A percentile compares a stretch with the other conserved stretches of the same genome.
Evolutionary conservation across 2,888 invertebrate genomes (phyloP).

Genomic region (Mythimna pallens): DNA sequence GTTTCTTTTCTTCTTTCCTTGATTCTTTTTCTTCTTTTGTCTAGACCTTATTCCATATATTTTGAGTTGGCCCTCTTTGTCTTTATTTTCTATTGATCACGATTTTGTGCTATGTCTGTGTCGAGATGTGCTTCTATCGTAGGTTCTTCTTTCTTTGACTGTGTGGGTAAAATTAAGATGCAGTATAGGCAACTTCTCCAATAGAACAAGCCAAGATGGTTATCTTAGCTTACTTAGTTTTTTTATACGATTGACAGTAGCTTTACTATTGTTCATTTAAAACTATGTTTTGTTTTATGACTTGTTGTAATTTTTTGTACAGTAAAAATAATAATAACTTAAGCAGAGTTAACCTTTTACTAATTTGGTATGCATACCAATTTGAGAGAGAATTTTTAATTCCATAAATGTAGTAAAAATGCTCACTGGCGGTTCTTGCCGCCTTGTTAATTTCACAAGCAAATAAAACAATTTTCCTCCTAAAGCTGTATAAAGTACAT

Average conservation of each 20-base stretch:
- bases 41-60: too few species aligned
- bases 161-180: slow-evolving; percentile 6
- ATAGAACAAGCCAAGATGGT: not conserved
- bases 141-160: not conserved
- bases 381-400: too few species aligned
- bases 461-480: not conserved
- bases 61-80: too few species aligned
- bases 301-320: not conserved
- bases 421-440: too few species aligned
- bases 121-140: too few species aligned
- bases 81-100: too few species aligned
- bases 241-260: not conserved
- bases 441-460: not conserved
- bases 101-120: too few species aligned
- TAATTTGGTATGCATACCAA: too few species aligned
- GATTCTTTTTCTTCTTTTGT: too few species aligned
- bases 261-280: not conserved
- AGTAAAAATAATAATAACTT: too few species aligned
- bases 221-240: not conserved
- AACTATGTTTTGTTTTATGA: not conserved
- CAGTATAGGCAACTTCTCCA: not conserved
- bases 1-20: not conserved
- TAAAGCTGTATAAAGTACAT: not conserved
- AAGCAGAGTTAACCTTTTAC: too few species aligned
- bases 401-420: not conserved